Conservation (phyloP, 2,797 vertebrate genomes). For the Phyllotis vaccarum region DNA sequence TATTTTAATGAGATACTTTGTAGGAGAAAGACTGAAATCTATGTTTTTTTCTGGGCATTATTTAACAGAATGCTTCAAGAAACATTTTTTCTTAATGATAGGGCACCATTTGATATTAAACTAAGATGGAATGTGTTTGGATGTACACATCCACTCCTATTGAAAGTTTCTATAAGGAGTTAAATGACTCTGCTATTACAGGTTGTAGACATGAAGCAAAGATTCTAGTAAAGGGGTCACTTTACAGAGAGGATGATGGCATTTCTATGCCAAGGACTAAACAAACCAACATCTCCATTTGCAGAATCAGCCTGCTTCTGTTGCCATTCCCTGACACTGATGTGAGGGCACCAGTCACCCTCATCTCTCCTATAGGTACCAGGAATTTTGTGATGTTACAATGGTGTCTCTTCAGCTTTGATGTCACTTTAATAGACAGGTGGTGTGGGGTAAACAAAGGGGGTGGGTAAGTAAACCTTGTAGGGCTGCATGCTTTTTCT, state of each 20-base stretch:
- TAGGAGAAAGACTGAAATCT: slow-evolving; percentile 71
- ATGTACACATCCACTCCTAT: background rate
- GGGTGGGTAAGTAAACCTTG: background rate
- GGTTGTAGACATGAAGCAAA: slow-evolving; percentile 42
- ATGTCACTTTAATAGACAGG: background rate
- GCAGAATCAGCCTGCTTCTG: background rate
- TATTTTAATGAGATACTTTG: slow-evolving; percentile 16
- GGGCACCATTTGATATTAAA: slow-evolving; percentile 79
- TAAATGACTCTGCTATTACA: slow-evolving; percentile 76
- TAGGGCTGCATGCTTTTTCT: background rate
- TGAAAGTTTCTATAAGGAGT: slow-evolving; percentile 49
- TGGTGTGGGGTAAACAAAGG: background rate
- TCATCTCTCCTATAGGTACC: background rate
- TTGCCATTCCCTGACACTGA: background rate
- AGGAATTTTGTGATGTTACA: too few species aligned
- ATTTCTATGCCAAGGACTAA: background rate
- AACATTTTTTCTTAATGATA: slow-evolving; percentile 72
- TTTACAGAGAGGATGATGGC: background rate
- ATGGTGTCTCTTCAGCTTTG: background rate
- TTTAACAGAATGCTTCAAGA: slow-evolving; percentile 78
- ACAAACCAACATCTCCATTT: background rate
- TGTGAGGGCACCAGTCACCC: background rate
- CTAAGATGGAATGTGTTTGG: slow-evolving; percentile 50
- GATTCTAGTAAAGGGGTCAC: background rate
- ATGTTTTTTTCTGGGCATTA: slow-evolving; percentile 79